Conservation (phyloP, 2,888 invertebrate genomes). For the Bimastos eiseni region DNA sequence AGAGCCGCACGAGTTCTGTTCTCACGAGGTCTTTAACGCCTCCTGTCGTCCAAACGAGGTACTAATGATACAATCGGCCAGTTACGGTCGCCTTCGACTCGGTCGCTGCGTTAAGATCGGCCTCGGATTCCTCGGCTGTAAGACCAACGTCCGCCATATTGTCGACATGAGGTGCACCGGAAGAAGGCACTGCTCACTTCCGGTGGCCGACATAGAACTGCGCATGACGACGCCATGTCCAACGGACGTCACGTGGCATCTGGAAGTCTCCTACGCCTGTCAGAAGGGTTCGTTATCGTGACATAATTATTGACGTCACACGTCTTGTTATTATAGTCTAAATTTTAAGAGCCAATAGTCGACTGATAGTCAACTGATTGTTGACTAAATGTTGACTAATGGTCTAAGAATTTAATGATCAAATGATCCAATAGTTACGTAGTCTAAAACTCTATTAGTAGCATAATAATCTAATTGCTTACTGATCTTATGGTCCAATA, state of each 20-base stretch:
- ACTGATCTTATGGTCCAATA: no score
- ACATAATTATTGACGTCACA: not conserved
- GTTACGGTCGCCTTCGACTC: slow-evolving; percentile 38
- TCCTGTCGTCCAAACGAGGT: slow-evolving; percentile 31
- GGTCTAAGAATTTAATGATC: no score
- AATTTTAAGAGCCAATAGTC: no score
- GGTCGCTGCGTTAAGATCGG: slow-evolving; percentile 37
- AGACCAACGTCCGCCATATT: slow-evolving; percentile 31
- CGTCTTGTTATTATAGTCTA: not conserved
- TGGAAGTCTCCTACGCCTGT: slow-evolving; percentile 34
- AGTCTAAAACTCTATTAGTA: no score
- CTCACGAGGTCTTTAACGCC: slow-evolving; percentile 34
- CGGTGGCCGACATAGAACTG: slow-evolving; percentile 30
- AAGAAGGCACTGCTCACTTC: slow-evolving; percentile 29
- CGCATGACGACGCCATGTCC: slow-evolving; percentile 35
- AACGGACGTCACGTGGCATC: slow-evolving; percentile 37
- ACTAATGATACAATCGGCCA: slow-evolving; percentile 32
- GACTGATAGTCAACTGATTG: no score
- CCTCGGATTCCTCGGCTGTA: slow-evolving; percentile 39
- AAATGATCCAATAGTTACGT: no score
- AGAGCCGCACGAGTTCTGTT: slow-evolving; percentile 32
- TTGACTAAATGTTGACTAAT: no score
- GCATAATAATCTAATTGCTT: no score
- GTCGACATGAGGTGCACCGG: slow-evolving; percentile 37
- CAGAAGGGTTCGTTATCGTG: slow-evolving; percentile 27